These are phyloP conservation scores for Caenorhabditis macrosperma DNA, from an alignment of 2,888 invertebrate genomes.

Conservation along the genomic window DNA sequence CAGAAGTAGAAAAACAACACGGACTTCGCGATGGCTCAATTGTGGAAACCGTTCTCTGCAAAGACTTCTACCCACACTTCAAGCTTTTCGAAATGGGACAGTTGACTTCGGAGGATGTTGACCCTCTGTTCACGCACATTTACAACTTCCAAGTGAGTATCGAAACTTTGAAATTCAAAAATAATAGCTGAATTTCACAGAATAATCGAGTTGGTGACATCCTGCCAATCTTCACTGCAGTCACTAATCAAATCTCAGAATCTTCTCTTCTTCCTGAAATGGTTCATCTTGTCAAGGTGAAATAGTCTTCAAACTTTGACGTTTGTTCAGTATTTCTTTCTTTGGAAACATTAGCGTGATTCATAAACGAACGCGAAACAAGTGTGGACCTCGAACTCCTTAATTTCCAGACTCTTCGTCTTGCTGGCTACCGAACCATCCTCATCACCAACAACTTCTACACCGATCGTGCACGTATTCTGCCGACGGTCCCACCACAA, in stretches of 20 bases:
- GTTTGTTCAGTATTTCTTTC: background rate
- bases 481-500: conserved; percentile 64
- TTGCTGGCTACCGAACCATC: conserved; percentile 81
- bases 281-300: conserved; percentile 52
- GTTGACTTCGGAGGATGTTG: conserved; percentile 80
- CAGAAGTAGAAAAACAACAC: conserved; percentile 77
- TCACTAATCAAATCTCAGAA: conserved; percentile 18
- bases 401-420: conserved; percentile 76
- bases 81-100: conserved; percentile 81
- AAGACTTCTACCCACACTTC: conserved; percentile 65
- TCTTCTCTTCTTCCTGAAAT: conserved; percentile 44
- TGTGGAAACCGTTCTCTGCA: conserved; percentile 75
- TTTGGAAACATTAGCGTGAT: too few species aligned
- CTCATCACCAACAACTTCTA: conserved; percentile 82
- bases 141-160: conserved; percentile 80
- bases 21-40: conserved; percentile 79
- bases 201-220: conserved; percentile 35
- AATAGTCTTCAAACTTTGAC: background rate
- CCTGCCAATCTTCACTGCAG: conserved; percentile 31
- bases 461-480: conserved; percentile 71
- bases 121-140: conserved; percentile 80
- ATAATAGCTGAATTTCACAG: conserved; percentile 8
- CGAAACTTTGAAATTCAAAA: background rate
- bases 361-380: background rate
- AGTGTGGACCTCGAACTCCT: background rate